Evolutionary conservation across 2,797 vertebrate genomes (phyloP), one percentile per base, ranked within the genome.

Genomic region (Acanthornis magna): DNA sequence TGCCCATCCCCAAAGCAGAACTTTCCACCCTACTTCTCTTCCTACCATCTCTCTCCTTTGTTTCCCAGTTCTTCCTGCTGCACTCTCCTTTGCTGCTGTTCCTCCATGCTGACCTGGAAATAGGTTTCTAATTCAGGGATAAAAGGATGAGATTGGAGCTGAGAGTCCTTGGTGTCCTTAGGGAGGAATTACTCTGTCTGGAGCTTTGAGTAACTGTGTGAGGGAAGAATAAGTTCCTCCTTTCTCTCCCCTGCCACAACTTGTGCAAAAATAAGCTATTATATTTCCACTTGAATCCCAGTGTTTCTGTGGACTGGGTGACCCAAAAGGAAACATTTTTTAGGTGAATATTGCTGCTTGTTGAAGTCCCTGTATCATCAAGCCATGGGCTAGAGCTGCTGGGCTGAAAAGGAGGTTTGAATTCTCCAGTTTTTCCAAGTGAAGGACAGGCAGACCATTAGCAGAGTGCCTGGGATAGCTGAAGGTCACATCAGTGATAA

Each of bases 1-100:
- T 74, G 9, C 20, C 17, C 6, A 5, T 7, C 18, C 67, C n/a
- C 34, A 51, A 51, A 55, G 3, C 27, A 82, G 55, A 85, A 10
- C 60, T 79, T 82, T 29, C 29, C 30, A 32, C 3, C 1, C 62
- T 20, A 13, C 26, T 32, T 11, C 2, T 9, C 12, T 7, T 71
- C 9, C 45, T 60, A 0, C 17, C 32, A 1, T 10, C 0, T 23
- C 10, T 60, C 51, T 82, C 21, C 21, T 38, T 7, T 21, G 21
- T 12, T 51, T 38, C 43, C 43, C 29, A 34, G 5, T 43, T 79
- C 43, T 68, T 55, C 27, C 34, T 58, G 18, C 51, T 45, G 60
- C 40, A 4, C 55, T 58, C 22, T 42, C 54, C 47, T 67, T 67
- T 66, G 45, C 8, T 58, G 36, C 48, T 85, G 0, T 11, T 78